phyloP scores from a whole-genome alignment of 2,797 vertebrate genomes.

The Erethizon dorsatum region DNA sequence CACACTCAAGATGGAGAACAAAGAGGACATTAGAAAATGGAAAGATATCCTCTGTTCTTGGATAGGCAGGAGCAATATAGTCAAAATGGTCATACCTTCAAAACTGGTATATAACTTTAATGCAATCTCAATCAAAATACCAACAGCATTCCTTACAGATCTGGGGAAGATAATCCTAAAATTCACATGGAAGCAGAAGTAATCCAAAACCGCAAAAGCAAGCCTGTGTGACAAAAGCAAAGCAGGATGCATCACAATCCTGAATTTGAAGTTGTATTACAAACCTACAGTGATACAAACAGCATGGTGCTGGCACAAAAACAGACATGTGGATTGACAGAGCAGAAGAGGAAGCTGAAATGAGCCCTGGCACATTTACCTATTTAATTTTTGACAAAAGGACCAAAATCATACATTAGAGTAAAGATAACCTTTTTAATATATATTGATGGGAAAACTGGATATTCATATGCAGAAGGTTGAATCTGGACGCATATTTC shows the following conservation, averaged over 20 bases:
- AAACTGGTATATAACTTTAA: neutral
- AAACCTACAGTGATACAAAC: neutral
- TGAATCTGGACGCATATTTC: too few species aligned
- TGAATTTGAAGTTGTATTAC: neutral
- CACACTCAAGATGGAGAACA: neutral
- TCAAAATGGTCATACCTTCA: neutral
- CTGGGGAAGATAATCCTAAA: neutral
- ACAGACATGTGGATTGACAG: neutral
- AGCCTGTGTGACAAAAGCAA: neutral
- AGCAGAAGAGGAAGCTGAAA: neutral
- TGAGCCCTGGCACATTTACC: too few species aligned
- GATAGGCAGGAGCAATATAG: neutral
- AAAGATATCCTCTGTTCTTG: neutral
- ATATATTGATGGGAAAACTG: too few species aligned
- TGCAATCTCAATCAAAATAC: neutral
- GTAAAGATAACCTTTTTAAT: too few species aligned
- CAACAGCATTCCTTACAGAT: neutral
- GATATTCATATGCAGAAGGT: too few species aligned
- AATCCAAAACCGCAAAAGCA: neutral
- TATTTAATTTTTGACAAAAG: too few species aligned
- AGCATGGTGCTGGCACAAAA: neutral
- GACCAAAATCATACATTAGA: too few species aligned
- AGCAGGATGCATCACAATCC: neutral
- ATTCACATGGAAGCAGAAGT: neutral
- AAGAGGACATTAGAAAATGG: neutral